Evolutionary conservation across 2,888 invertebrate species (phyloP), one percentile per base, ranked within the genome.

Genomic region (Lydus trimaculatus): DNA sequence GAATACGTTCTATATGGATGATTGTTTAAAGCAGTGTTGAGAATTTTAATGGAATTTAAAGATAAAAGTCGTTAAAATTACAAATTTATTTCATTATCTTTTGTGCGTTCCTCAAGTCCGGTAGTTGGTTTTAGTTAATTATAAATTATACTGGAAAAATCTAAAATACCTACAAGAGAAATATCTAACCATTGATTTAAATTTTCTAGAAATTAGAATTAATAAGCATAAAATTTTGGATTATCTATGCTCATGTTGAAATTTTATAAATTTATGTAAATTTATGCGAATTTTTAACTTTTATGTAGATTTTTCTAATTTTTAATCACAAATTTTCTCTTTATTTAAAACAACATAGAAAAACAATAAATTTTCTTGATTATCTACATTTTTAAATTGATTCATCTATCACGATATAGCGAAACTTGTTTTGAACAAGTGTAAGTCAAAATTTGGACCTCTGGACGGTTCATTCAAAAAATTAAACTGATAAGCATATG

Each of bases 271-370:
- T 17, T 8, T 48, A 48, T 48, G 48, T 20, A 20, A 11, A 48
- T 48, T 23, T 48, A 48, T 48, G 20, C 11, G 20, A 48, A 48
- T 48, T 23, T 43, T n/a, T 17, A 43, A 43, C 17, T n/a, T 4
- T n/a, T 20, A 48, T 48, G 48, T 48, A 20, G 48, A 48, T 48
- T 20, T 23, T 48, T 48, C 48, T 48, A 48, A 48, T 48, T 48
- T 48, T 20, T 20, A 20, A 20, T 8, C 20, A 48, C 20, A 20
- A 48, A 48, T 48, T 48, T 20, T 48, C 48, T 48, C 8, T 48
- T 43, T 17, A 43, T 43, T 43, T n/a, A n/a, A n/a, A 13, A 43
- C 11, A 43, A n/a, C 7, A 17, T 17, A 43, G n/a, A 1, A 17
- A 43, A 43, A 6, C 8, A 17, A 43, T 43, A n/a, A 43, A 33